Conservation (phyloP, 2,797 vertebrate genomes). For the Lithobates sylvaticus region DNA sequence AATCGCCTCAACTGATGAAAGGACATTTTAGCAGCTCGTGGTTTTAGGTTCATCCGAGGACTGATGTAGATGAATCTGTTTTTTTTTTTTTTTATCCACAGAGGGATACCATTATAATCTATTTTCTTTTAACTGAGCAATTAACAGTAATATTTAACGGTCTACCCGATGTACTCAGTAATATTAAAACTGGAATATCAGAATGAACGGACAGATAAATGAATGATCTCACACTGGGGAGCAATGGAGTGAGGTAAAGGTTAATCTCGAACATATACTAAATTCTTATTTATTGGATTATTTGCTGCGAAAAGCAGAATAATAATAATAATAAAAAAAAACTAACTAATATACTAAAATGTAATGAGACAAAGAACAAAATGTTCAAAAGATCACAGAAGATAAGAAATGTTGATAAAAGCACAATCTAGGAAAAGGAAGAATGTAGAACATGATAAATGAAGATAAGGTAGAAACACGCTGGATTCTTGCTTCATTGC, state of each 20-base stretch:
- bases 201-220: neutral
- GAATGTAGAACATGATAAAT: neutral
- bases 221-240: neutral
- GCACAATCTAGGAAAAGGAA: neutral
- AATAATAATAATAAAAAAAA: neutral
- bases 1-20: neutral
- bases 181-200: neutral
- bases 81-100: neutral
- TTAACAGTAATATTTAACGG: neutral
- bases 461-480: conserved; percentile 7
- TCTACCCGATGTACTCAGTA: neutral
- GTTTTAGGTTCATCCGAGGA: neutral
- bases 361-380: conserved; percentile 10
- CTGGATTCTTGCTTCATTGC: conserved; percentile 2
- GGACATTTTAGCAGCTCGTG: neutral
- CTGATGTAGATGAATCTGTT: neutral
- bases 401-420: conserved; percentile 2
- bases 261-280: conserved; percentile 18
- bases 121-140: neutral
- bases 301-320: conserved; percentile 7
- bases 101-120: neutral
- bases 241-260: conserved; percentile 47
- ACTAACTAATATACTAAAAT: conserved; percentile 15
- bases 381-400: neutral
- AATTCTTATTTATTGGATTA: neutral